Evolutionary conservation across 2,888 invertebrate species (phyloP).

Genomic region (Andrena trimmerana): DNA sequence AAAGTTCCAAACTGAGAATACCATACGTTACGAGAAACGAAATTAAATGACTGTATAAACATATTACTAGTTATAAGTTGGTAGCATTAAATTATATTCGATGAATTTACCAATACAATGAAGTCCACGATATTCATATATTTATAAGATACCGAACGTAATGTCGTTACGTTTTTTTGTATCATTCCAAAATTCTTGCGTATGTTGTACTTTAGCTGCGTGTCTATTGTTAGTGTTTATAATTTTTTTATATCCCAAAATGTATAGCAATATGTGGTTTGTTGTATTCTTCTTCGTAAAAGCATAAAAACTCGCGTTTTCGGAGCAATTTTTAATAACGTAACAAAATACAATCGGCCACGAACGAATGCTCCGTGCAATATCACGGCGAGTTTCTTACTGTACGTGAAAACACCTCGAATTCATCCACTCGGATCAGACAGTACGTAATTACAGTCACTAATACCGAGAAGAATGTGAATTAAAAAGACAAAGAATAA

Average conservation of each 20-base stretch:
- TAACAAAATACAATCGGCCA: constrained; percentile 69
- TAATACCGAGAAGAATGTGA: constrained; percentile 65
- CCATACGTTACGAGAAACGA: constrained; percentile 62
- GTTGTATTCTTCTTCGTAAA: constrained; percentile 80
- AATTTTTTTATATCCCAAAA: constrained; percentile 71
- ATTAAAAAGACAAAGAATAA: constrained; percentile 70
- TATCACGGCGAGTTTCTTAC: constrained; percentile 70
- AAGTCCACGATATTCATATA: constrained; percentile 73
- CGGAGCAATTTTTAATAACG: constrained; percentile 69
- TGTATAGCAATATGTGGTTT: constrained; percentile 79
- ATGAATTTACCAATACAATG: constrained; percentile 68
- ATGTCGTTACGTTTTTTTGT: constrained; percentile 68
- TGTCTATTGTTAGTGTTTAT: constrained; percentile 69
- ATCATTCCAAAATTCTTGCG: constrained; percentile 69
- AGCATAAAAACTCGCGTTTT: constrained; percentile 66
- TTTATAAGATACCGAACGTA: constrained; percentile 70
- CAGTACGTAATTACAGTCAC: constrained; percentile 42
- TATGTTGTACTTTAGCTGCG: constrained; percentile 71
- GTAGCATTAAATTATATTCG: constrained; percentile 69
- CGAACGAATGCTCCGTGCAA: constrained; percentile 70
- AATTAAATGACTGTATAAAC: constrained; percentile 72
- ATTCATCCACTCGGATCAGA: constrained; percentile 58
- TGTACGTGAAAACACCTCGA: constrained; percentile 55
- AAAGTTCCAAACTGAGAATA: constrained; percentile 67
- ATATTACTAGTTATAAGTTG: constrained; percentile 74